These are phyloP conservation scores for Morinoia aosen DNA, from an alignment of 2,888 invertebrate genomes.

Conservation along the genomic window DNA sequence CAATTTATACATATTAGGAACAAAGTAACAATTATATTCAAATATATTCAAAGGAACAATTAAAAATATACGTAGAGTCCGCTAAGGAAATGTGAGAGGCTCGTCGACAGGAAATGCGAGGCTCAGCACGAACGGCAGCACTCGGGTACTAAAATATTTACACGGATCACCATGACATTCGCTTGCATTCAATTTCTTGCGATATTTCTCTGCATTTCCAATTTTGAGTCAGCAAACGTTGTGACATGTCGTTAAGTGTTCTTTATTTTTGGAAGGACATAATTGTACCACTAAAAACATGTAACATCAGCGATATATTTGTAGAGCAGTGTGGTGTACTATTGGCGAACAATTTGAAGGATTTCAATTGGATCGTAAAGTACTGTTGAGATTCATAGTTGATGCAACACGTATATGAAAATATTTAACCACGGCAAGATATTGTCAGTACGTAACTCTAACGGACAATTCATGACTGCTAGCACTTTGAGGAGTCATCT, in stretches of 20 bases:
- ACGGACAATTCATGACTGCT: no score
- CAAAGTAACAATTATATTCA: neutral
- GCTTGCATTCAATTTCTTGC: neutral
- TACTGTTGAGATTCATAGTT: neutral
- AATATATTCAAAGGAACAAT: neutral
- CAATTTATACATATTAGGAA: neutral
- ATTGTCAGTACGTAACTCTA: no score
- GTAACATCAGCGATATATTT: neutral
- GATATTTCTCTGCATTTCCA: neutral
- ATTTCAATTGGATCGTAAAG: neutral
- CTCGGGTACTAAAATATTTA: neutral
- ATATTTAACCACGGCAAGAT: no score
- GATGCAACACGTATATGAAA: neutral
- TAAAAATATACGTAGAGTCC: neutral
- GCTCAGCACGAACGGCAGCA: neutral
- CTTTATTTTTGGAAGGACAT: neutral
- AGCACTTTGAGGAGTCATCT: no score
- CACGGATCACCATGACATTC: neutral
- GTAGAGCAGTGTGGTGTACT: neutral
- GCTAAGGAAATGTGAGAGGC: neutral
- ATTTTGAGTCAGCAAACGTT: neutral
- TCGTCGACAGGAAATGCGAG: neutral
- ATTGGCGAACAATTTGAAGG: neutral
- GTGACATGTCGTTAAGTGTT: neutral
- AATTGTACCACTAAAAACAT: neutral